phyloP scores from a whole-genome alignment of 2,888 invertebrate genomes.

The Crocallis elinguaria region DNA sequence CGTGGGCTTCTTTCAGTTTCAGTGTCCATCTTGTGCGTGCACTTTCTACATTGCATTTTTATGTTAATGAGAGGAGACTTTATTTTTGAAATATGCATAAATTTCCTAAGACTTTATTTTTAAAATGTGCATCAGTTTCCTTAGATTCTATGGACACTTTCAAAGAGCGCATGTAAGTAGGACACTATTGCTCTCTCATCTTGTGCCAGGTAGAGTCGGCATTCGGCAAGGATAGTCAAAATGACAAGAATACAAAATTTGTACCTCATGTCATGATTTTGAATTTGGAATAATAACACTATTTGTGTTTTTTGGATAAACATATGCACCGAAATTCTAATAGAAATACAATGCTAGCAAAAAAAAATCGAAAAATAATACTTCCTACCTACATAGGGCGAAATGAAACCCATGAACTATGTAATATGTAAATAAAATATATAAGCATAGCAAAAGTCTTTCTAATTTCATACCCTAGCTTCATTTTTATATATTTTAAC shows the following conservation, averaged over 20 bases:
- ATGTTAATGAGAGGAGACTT: too few relatives aligned
- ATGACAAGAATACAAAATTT: slow-evolving; percentile 10
- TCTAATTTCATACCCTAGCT: not conserved
- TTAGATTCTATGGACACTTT: too few relatives aligned
- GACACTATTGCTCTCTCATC: too few relatives aligned
- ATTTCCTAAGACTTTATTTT: not conserved
- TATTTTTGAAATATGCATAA: not conserved
- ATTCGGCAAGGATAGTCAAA: not conserved
- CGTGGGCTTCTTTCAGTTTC: slow-evolving; percentile 59
- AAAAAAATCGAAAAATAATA: too few relatives aligned
- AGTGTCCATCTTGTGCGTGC: slow-evolving; percentile 69
- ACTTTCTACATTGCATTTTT: slow-evolving; percentile 7
- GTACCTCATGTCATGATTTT: slow-evolving; percentile 14
- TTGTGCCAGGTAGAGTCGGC: too few relatives aligned
- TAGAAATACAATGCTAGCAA: not conserved
- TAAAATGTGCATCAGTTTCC: not conserved
- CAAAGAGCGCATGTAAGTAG: too few relatives aligned
- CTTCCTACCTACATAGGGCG: not conserved
- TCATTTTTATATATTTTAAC: not conserved
- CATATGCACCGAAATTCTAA: not conserved
- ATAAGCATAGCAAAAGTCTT: not conserved
- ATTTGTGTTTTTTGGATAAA: not conserved
- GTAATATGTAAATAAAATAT: not conserved
- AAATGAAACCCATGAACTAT: not conserved
- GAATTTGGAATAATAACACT: slow-evolving; percentile 25